Base-by-base conservation (phyloP, 2,797 vertebrate species). In the Hoplostethus mediterraneus region DNA sequence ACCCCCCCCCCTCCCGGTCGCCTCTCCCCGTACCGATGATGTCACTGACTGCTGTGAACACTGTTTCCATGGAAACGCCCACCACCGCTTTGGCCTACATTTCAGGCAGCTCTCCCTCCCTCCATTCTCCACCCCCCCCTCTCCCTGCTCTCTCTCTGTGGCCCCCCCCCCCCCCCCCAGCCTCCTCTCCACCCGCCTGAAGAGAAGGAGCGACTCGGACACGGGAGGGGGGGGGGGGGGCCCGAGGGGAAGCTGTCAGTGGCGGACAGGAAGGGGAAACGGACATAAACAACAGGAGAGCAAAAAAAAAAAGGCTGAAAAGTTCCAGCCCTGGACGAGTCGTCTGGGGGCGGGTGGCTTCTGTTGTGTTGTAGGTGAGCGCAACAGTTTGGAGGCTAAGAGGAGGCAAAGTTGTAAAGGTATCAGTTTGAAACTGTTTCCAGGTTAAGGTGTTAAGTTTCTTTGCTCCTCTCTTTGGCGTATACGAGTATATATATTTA, bases 61-160 rank as follows among this genome's bases (percentile, higher is more conserved):
- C 96, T 95, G 96, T 96, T 96, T 96, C 95, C 95, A 94, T 94
- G 96, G 96, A 96, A 96, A 97, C 93, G 77, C 95, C 94, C 94
- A 90, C 92, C 92, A 94, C 93, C 88, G 91, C 96, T 95, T 92
- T 94, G 95, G 96, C 96, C 96, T 96, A 96, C 95, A 94, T 96
- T 96, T 96, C 94, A 95, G 95, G 95, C 94, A 92, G 95, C 95
- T 94, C 94, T 95, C 95, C 90, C 93, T 91, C 92, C 78, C 91
- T 81, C 75, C 75, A 44, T 87, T 84, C 45, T 67, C 69, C 69
- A 64, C 55, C 36, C 17, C 36, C 17, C 48, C 25, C 53, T 31
- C 51, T 36, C 3, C 56, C 21, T n/a, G 21, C 60, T 13, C 49
- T 33, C n/a, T 10, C 14, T 59, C 48, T 45, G 13, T 54, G 44